These are phyloP conservation scores for Atta texana DNA, from an alignment of 1,140 invertebrate genomes.

Conservation along the genomic window DNA sequence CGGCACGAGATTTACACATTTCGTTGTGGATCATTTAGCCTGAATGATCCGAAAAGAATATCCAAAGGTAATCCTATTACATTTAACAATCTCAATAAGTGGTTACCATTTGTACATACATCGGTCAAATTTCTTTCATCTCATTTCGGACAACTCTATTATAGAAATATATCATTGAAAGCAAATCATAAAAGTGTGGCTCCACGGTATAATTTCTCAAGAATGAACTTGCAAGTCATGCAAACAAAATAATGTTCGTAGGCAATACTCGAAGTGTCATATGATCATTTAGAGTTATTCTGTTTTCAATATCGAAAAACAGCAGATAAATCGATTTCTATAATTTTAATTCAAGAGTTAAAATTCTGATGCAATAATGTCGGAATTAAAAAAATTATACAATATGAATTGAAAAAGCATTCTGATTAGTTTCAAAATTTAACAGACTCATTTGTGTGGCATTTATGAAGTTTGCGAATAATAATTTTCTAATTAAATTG, in stretches of 20 bases:
- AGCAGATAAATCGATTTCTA: not conserved
- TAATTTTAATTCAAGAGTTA: not conserved
- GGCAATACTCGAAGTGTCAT: not conserved
- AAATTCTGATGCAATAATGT: not conserved
- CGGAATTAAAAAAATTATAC: not conserved
- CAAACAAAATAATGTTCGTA: not conserved
- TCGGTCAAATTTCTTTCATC: not conserved
- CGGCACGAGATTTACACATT: not conserved
- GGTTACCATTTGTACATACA: not conserved
- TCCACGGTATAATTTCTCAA: not conserved
- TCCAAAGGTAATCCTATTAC: not conserved
- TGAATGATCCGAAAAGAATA: not conserved
- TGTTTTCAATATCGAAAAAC: not conserved
- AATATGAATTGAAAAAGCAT: not conserved
- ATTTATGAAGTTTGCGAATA: not conserved
- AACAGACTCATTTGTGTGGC: not conserved
- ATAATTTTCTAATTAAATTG: not conserved
- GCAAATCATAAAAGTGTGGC: not conserved
- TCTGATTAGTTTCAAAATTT: not conserved
- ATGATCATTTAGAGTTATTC: not conserved
- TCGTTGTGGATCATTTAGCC: not conserved
- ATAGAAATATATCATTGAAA: constrained; percentile 1
- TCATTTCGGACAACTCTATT: not conserved
- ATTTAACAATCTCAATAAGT: not conserved
- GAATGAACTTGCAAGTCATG: not conserved